These are phyloP conservation scores for Anoplophora glabripennis DNA, from an alignment of 1,140 invertebrate genomes.

Conservation along the genomic window DNA sequence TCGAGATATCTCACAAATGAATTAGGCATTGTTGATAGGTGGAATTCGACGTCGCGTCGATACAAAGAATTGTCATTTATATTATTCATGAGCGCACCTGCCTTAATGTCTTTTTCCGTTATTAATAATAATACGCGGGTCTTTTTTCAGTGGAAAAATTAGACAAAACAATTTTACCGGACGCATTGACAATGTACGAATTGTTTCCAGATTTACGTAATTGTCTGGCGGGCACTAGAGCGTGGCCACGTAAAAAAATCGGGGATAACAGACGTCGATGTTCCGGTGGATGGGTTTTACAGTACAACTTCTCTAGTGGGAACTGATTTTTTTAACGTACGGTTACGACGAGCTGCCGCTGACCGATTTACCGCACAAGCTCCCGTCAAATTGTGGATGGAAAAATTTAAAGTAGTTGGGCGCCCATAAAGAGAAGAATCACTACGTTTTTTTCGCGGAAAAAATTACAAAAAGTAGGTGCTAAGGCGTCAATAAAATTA, in stretches of 20 bases:
- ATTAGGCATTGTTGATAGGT: constrained; percentile 1
- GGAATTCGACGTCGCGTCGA: background rate
- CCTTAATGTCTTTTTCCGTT: constrained; percentile 13
- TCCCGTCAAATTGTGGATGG: no score
- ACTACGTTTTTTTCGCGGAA: no score
- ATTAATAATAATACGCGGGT: constrained; percentile 3
- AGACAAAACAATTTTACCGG: constrained; percentile 12
- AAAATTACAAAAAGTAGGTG: no score
- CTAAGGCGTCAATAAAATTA: no score
- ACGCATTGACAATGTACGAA: constrained; percentile 7
- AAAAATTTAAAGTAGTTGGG: no score
- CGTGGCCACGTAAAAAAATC: constrained; percentile 5
- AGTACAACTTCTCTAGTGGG: no score
- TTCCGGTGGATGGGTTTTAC: background rate
- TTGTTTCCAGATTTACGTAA: constrained; percentile 9
- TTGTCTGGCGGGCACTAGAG: background rate
- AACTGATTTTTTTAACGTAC: no score
- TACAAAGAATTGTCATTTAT: constrained; percentile 8
- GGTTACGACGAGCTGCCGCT: no score
- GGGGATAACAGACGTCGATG: constrained; percentile 8
- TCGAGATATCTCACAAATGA: background rate
- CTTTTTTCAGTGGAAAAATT: constrained; percentile 1
- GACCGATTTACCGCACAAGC: no score
- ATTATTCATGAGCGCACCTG: constrained; percentile 11
- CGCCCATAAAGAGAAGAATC: no score